These are phyloP conservation scores for Coranthus polyacanthus DNA, from an alignment of 2,797 vertebrate species.

Conservation along the genomic window DNA sequence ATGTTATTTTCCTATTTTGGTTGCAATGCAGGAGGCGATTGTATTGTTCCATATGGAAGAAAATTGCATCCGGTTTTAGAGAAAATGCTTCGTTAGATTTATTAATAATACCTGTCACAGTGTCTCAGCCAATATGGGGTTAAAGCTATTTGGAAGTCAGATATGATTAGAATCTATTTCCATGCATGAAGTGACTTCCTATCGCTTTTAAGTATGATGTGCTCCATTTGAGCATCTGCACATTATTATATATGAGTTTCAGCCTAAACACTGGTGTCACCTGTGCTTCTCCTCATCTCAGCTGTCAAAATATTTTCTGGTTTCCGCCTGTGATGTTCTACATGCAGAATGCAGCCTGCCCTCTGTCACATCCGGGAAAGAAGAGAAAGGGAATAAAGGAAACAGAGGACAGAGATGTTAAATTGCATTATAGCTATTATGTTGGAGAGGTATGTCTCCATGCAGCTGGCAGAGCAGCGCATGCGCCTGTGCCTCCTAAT, in stretches of 20 bases:
- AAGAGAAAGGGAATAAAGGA: slow-evolving; percentile 52
- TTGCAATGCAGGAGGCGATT: slow-evolving; percentile 48
- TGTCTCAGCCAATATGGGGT: slow-evolving; percentile 62
- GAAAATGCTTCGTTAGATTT: slow-evolving; percentile 80
- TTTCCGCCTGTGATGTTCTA: slow-evolving; percentile 60
- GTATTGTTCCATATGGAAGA: slow-evolving; percentile 61
- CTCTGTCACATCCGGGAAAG: slow-evolving; percentile 69
- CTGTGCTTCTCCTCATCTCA: slow-evolving; percentile 71
- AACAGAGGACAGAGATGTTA: slow-evolving; percentile 65
- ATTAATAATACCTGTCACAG: slow-evolving; percentile 82
- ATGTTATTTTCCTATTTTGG: slow-evolving; percentile 76
- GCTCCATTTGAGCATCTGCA: slow-evolving; percentile 57
- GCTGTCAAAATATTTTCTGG: slow-evolving; percentile 74
- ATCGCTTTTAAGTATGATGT: slow-evolving; percentile 60
- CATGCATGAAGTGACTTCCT: slow-evolving; percentile 51
- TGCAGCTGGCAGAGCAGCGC: slow-evolving; percentile 75
- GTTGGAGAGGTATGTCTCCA: slow-evolving; percentile 64
- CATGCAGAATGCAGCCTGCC: slow-evolving; percentile 56
- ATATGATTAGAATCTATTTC: slow-evolving; percentile 71
- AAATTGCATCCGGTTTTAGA: slow-evolving; percentile 80
- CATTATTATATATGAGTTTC: slow-evolving; percentile 71
- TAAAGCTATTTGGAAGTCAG: slow-evolving; percentile 65
- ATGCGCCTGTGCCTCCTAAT: slow-evolving; percentile 79
- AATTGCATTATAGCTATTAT: slow-evolving; percentile 78
- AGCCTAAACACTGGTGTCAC: slow-evolving; percentile 78